Conservation (phyloP, 1,140 invertebrate genomes). For the Macrosteles quadrilineatus region DNA sequence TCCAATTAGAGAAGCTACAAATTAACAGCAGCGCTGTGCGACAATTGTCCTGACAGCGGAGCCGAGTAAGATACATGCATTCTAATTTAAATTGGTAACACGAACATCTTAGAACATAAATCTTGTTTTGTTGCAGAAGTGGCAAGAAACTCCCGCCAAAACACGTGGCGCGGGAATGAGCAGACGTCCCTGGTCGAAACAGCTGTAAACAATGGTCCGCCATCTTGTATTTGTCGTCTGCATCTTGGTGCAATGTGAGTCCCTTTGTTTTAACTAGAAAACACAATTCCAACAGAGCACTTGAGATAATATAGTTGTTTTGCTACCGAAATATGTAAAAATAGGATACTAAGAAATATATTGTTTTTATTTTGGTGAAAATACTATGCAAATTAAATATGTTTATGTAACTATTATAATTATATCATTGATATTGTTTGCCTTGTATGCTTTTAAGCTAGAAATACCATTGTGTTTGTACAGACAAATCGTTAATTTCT, state of each 20-base stretch:
- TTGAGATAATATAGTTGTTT: neutral
- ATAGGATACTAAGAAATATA: neutral
- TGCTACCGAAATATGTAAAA: neutral
- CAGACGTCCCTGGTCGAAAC: neutral
- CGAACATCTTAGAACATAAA: neutral
- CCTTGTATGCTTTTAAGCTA: too few relatives aligned
- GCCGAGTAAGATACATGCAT: too few relatives aligned
- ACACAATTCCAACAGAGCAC: neutral
- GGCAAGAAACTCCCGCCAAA: constrained; percentile 19
- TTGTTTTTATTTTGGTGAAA: neutral
- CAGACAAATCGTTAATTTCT: too few relatives aligned
- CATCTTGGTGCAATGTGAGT: neutral
- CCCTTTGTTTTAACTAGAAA: neutral
- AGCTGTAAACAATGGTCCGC: constrained; percentile 16
- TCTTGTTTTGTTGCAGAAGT: constrained; percentile 16
- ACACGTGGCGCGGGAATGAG: neutral
- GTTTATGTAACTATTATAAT: neutral
- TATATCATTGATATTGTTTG: too few relatives aligned
- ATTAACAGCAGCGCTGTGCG: too few relatives aligned
- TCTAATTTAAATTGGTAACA: too few relatives aligned
- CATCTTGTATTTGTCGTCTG: neutral
- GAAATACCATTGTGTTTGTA: too few relatives aligned
- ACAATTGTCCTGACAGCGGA: too few relatives aligned
- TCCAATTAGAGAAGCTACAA: too few relatives aligned
- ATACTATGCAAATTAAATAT: neutral